These are phyloP conservation scores for Microctenopoma steveboyesi DNA, from an alignment of 2,797 vertebrate genomes.

Conservation along the genomic window DNA sequence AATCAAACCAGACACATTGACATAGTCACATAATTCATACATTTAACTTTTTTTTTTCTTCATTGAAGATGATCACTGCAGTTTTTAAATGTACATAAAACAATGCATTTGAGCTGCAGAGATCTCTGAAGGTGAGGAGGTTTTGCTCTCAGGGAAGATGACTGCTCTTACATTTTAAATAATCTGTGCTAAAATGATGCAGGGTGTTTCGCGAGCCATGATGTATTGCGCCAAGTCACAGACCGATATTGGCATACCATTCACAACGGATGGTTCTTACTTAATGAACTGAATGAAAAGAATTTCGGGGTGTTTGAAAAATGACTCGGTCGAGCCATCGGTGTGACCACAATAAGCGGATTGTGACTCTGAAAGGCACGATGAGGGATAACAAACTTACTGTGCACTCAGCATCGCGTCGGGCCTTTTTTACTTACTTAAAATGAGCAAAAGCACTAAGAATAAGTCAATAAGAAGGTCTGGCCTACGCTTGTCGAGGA, in stretches of 20 bases:
- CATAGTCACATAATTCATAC: not conserved
- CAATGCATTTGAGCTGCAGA: constrained; percentile 8
- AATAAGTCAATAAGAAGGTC: constrained; percentile 78
- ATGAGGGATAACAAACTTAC: constrained; percentile 68
- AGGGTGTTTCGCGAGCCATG: constrained; percentile 68
- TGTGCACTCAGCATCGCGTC: constrained; percentile 49
- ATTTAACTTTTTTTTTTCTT: not conserved
- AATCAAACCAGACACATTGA: constrained; percentile 31
- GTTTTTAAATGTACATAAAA: constrained; percentile 20
- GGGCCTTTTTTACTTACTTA: constrained; percentile 69
- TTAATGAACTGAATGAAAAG: constrained; percentile 68
- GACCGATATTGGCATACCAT: constrained; percentile 69
- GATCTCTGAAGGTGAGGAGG: constrained; percentile 19
- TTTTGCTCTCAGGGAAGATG: constrained; percentile 17
- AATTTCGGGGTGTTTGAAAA: constrained; percentile 56
- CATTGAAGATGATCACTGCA: not conserved
- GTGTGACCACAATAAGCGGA: constrained; percentile 41
- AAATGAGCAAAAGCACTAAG: constrained; percentile 75
- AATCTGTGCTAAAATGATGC: constrained; percentile 55
- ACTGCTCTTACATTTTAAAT: constrained; percentile 52
- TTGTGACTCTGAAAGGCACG: constrained; percentile 47
- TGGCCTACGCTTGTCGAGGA: constrained; percentile 61
- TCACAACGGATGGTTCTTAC: constrained; percentile 72
- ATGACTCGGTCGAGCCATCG: constrained; percentile 42
- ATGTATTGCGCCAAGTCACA: constrained; percentile 55